phyloP scores from a whole-genome alignment of 2,797 vertebrate genomes.

The Orientallactaga sibirica region DNA sequence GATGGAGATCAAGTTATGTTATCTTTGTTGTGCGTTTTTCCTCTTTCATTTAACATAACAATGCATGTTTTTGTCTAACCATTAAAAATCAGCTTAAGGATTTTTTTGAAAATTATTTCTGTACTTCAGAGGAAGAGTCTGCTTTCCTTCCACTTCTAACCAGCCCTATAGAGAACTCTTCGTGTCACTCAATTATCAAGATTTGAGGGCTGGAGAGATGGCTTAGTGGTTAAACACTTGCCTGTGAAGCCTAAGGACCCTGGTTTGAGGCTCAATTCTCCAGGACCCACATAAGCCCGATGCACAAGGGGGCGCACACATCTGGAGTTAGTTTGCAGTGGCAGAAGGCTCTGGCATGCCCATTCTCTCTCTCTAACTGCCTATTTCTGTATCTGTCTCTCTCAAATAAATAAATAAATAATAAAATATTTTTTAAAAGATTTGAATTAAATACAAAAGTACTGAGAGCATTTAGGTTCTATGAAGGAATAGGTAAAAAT shows the following conservation, averaged over 20 bases:
- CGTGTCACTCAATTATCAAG: neutral
- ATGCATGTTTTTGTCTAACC: neutral
- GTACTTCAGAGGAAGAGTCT: neutral
- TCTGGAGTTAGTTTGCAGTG: too few species aligned
- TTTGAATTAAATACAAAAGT: neutral
- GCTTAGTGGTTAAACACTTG: too few species aligned
- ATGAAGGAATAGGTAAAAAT: conserved; percentile 9
- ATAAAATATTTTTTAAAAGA: neutral
- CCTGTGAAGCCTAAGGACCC: too few species aligned
- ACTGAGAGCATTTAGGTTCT: neutral
- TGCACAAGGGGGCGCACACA: too few species aligned
- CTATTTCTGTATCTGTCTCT: too few species aligned
- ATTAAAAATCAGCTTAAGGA: neutral
- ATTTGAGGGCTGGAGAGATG: neutral
- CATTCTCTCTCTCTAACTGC: too few species aligned
- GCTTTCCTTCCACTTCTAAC: neutral
- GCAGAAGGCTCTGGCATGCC: too few species aligned
- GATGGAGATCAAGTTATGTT: neutral
- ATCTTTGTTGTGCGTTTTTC: neutral
- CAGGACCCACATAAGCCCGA: too few species aligned
- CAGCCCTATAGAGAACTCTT: neutral
- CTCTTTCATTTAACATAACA: neutral
- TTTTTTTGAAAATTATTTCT: conserved; percentile 11
- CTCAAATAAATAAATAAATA: too few species aligned
- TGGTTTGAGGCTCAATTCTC: too few species aligned